Evolutionary conservation across 2,888 invertebrate species (phyloP), one percentile per base, ranked within the genome.

Genomic region (Andrena trimmerana): DNA sequence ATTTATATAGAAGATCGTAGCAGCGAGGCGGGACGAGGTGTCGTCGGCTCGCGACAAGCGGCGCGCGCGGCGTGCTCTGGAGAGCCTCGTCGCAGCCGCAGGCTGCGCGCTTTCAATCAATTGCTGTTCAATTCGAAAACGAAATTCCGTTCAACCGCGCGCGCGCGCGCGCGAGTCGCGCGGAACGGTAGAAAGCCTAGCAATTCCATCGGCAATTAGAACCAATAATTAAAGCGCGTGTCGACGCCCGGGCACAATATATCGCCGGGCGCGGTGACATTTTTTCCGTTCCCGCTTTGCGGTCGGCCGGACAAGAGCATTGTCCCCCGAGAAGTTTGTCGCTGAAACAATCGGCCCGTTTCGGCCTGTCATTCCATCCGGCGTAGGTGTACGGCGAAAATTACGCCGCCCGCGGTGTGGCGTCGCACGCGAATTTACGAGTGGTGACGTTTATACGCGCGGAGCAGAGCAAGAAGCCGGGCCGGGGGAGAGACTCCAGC

Each of bases 191-290:
- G 72, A 60, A 69, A 62, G 75, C 68, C 77, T 60, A 67, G 62
- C 85, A 83, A 85, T 87, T 78, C 81, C 85, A 70, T 62, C 60
- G 85, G 80, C 86, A 86, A 86, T 86, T 87, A 87, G 78, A 80
- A 54, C 63, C 80, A 59, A 83, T 87, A 85, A 87, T 87, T 85
- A 81, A 83, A 85, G 81, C 76, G 68, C 72, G 71, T 67, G 69
- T 57, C 57, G 76, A 59, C 69, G 85, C 66, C 70, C 66, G 27
- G 13, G 50, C 50, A 76, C 74, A 72, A 81, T 71, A 59, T 42
- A 24, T 24, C 24, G 24, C 52, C 50, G 13, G 20, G 68, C 67
- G 54, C 24, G 42, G 13, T 48, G 16, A 59, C 70, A 33, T 72
- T 85, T 85, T 85, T 78, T 48, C 69, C 16, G 10, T 10, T 29